Conservation (phyloP, 2,113 vertebrate species). For the Bambusicola thoracicus region DNA sequence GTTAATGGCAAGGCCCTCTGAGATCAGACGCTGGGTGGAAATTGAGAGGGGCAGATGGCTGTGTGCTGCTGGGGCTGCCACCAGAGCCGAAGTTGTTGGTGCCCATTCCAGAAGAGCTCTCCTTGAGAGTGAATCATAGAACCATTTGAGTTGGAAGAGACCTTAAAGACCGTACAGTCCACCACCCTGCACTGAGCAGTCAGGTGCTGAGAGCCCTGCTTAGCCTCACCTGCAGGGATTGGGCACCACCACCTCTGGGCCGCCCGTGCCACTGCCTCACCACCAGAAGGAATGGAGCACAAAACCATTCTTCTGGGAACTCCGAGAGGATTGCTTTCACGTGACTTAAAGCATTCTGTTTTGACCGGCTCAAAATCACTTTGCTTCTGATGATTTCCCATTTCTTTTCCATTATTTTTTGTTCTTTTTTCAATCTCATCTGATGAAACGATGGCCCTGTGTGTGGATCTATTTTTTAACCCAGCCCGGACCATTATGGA, state of each 20-base stretch:
- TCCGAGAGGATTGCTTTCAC: background rate
- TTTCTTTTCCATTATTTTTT: background rate
- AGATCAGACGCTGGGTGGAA: background rate
- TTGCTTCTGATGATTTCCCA: background rate
- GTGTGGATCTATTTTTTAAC: slow-evolving; percentile 12
- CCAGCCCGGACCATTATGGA: background rate
- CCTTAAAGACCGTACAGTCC: no score
- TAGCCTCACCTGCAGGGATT: no score
- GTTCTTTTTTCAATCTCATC: background rate
- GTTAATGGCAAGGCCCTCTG: slow-evolving; percentile 36
- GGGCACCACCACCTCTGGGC: no score
- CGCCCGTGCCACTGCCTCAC: no score
- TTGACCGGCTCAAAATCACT: background rate
- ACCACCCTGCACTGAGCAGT: no score
- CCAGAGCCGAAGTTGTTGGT: background rate
- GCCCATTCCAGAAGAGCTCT: background rate
- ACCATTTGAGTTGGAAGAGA: no score
- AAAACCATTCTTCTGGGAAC: background rate
- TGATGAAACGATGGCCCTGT: background rate
- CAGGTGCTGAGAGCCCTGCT: no score
- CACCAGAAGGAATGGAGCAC: background rate
- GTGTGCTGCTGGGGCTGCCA: background rate
- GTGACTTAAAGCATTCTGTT: background rate
- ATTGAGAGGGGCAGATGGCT: background rate
- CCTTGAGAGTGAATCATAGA: background rate